Percentiles rank a stretch among this genome's conserved stretches.
These are phyloP conservation scores for Brassicogethes aeneus DNA, from an alignment of 2,888 invertebrate species.

Conservation along the genomic window DNA sequence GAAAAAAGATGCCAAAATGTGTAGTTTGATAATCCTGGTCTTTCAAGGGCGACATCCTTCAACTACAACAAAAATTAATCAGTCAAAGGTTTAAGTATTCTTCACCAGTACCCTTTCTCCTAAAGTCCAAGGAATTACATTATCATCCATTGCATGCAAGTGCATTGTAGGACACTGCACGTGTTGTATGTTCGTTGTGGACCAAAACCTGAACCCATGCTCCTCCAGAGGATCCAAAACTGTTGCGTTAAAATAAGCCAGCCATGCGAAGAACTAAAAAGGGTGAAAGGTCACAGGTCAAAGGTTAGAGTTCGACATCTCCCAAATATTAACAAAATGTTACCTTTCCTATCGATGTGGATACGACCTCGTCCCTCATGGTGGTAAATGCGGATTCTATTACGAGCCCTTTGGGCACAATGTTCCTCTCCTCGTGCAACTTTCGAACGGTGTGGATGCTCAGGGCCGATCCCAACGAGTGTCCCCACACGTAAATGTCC, in stretches of 20 bases:
- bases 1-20: constrained; percentile 25
- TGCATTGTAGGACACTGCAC: constrained; percentile 35
- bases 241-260: constrained; percentile 33
- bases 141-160: constrained; percentile 33
- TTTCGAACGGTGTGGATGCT: constrained; percentile 24
- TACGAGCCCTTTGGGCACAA: constrained; percentile 27
- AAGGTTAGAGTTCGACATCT: too few relatives aligned
- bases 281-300: too few relatives aligned
- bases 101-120: constrained; percentile 24
- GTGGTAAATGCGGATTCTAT: constrained; percentile 32
- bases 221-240: constrained; percentile 28
- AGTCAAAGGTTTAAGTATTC: neutral
- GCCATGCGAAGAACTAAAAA: too few relatives aligned
- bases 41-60: constrained; percentile 19
- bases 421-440: constrained; percentile 16
- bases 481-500: constrained; percentile 35
- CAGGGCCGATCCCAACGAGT: constrained; percentile 33
- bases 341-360: constrained; percentile 26
- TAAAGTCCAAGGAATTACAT: constrained; percentile 26
- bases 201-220: constrained; percentile 31
- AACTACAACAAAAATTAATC: constrained; percentile 21
- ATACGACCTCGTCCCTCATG: constrained; percentile 28
- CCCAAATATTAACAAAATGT: too few relatives aligned
- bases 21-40: constrained; percentile 22
- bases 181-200: constrained; percentile 24